Percentiles rank a stretch among this genome's conserved stretches.
Evolutionary conservation across 2,113 vertebrate genomes (phyloP).

Genomic region (Lamprotornis superbus): DNA sequence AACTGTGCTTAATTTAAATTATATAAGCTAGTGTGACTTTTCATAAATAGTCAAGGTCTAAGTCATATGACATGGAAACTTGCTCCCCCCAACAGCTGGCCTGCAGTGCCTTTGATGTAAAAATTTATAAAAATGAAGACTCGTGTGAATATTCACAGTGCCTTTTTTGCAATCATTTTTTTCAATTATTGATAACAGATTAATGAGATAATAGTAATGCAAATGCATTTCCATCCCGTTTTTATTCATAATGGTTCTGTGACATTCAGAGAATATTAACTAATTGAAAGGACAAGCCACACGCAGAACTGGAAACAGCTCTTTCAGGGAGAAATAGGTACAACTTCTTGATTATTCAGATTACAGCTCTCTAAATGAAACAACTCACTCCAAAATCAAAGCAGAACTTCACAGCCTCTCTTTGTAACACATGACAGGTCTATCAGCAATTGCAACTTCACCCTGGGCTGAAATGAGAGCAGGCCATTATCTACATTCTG

Average conservation of each 20-base stretch:
- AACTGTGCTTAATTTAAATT: not conserved
- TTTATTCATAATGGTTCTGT: not conserved
- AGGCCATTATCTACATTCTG: conserved; percentile 15
- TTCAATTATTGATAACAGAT: not conserved
- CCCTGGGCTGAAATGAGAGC: conserved; percentile 1
- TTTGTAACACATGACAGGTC: not conserved
- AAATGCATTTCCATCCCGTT: not conserved
- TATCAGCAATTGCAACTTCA: not conserved
- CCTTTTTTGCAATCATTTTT: not conserved
- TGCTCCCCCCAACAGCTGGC: not conserved
- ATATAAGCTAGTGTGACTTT: not conserved
- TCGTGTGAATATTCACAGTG: not conserved
- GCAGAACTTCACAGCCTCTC: not conserved
- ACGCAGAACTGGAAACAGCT: not conserved
- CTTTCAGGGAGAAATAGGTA: not conserved
- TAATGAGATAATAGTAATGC: not conserved
- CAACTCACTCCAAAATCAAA: not conserved
- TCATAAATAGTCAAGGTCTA: not conserved
- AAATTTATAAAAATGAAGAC: not conserved
- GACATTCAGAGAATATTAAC: not conserved
- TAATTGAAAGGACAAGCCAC: not conserved
- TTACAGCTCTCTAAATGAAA: not conserved
- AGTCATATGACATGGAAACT: not conserved
- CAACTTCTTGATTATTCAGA: not conserved
- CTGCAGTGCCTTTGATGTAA: not conserved